These are phyloP conservation scores for Spisula subtruncata DNA, from an alignment of 2,888 invertebrate genomes.

Conservation along the genomic window DNA sequence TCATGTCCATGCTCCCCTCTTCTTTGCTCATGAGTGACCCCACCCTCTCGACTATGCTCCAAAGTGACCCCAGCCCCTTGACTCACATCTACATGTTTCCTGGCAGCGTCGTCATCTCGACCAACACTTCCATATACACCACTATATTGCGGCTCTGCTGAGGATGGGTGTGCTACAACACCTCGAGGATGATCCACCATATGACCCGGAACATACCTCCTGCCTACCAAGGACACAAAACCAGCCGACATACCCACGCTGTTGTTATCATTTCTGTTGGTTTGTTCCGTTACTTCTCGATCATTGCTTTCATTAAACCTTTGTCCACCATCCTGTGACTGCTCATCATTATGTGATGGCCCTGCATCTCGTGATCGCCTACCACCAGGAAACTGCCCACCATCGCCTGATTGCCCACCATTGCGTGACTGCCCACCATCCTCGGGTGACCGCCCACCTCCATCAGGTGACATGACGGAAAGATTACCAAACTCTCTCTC, in stretches of 20 bases:
- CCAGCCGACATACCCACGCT: not conserved
- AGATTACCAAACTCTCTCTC: not conserved
- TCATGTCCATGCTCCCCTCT: not conserved
- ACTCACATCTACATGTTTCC: not conserved
- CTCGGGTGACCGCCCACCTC: not conserved
- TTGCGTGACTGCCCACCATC: not conserved
- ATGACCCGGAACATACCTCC: constrained; percentile 9
- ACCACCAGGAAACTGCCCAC: no score
- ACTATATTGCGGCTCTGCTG: not conserved
- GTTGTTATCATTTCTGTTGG: not conserved
- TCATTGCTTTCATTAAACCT: not conserved
- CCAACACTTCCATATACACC: not conserved
- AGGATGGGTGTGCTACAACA: constrained; percentile 15
- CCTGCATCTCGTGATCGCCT: no score
- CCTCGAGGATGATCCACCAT: not conserved
- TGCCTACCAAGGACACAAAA: constrained; percentile 22
- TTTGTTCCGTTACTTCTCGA: not conserved
- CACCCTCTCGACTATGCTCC: not conserved
- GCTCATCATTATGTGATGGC: no score
- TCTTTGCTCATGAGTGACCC: not conserved
- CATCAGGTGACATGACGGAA: constrained; percentile 9
- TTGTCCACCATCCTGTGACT: not conserved
- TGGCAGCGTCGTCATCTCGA: not conserved
- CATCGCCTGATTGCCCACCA: not conserved
- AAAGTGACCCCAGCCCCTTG: not conserved